phyloP scores from a whole-genome alignment of 2,888 invertebrate species.

The Oegoconia quadripuncta region DNA sequence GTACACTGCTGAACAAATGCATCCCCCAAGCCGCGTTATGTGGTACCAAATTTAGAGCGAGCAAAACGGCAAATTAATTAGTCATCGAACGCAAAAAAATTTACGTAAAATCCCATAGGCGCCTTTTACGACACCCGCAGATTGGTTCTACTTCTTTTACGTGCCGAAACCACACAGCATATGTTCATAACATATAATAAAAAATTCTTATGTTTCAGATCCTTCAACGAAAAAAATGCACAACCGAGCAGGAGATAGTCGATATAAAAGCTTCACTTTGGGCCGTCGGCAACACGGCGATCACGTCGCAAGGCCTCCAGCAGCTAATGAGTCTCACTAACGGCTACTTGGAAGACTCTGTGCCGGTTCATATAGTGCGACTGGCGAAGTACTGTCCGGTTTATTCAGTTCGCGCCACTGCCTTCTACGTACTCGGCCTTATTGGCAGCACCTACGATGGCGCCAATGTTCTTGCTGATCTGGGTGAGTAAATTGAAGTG shows the following conservation, averaged over 20 bases:
- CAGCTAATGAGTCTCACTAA: constrained; percentile 80
- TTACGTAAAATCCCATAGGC: no score
- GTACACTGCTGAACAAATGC: no score
- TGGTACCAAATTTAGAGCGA: no score
- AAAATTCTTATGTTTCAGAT: constrained; percentile 31
- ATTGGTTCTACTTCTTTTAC: no score
- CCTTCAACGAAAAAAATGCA: constrained; percentile 74
- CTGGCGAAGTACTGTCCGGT: constrained; percentile 90
- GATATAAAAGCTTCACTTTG: constrained; percentile 93
- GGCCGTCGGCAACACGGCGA: constrained; percentile 91
- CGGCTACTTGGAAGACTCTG: constrained; percentile 60
- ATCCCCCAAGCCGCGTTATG: no score
- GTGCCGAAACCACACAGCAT: no score
- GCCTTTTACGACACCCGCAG: no score
- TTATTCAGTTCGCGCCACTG: constrained; percentile 93
- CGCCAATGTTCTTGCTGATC: constrained; percentile 86
- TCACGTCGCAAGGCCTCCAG: constrained; percentile 86
- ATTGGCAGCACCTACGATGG: constrained; percentile 91
- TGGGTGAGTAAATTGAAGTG: no score
- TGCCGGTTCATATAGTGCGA: constrained; percentile 71
- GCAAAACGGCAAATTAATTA: no score
- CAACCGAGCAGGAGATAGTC: constrained; percentile 84
- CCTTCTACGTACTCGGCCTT: constrained; percentile 92
- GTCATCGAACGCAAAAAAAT: no score
- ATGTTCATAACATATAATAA: no score